These are phyloP conservation scores for Barypeithes pellucidus DNA, from an alignment of 2,888 invertebrate species.

Conservation along the genomic window DNA sequence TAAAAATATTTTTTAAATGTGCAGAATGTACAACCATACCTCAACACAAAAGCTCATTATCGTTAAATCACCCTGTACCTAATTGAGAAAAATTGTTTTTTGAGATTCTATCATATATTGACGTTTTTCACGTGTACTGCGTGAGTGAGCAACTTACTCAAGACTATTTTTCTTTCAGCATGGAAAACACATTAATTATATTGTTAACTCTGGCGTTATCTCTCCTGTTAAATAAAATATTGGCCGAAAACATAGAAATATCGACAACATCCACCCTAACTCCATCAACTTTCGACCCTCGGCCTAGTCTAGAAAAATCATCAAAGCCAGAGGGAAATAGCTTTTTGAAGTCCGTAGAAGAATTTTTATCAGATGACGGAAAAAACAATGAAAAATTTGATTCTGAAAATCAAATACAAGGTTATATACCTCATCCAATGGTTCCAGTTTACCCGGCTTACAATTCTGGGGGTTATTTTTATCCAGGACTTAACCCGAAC, in stretches of 20 bases:
- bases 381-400: slow-evolving; percentile 15
- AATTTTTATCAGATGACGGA: slow-evolving; percentile 24
- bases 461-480: slow-evolving; percentile 43
- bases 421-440: slow-evolving; percentile 39
- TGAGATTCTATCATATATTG: too few relatives aligned
- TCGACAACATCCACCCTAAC: slow-evolving; percentile 16
- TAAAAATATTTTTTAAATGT: too few relatives aligned
- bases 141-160: too few relatives aligned
- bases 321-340: neutral
- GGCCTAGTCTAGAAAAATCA: slow-evolving; percentile 10
- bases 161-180: slow-evolving; percentile 20
- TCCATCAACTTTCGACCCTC: slow-evolving; percentile 3
- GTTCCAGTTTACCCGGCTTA: slow-evolving; percentile 44
- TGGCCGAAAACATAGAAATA: slow-evolving; percentile 30
- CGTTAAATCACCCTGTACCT: too few relatives aligned
- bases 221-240: neutral
- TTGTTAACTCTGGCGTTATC: neutral
- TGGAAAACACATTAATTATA: neutral
- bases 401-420: slow-evolving; percentile 22
- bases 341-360: slow-evolving; percentile 29
- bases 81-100: too few relatives aligned
- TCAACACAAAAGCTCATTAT: too few relatives aligned
- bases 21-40: too few relatives aligned
- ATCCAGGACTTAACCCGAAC: slow-evolving; percentile 47
- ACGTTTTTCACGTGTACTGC: too few relatives aligned